phyloP scores from a whole-genome alignment of 2,888 invertebrate genomes.

The Ormia ochracea region DNA sequence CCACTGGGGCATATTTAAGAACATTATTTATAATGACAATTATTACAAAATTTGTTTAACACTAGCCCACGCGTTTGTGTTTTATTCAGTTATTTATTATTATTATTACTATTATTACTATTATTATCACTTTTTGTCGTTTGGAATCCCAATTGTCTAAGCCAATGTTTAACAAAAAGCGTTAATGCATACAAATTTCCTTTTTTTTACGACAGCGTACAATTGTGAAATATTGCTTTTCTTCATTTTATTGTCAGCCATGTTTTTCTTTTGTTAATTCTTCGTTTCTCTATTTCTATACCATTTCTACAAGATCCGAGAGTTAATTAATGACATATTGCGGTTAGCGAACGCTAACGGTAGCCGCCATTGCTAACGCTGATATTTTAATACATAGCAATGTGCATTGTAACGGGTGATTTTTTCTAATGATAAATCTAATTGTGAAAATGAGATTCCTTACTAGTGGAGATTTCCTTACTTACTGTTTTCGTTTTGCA shows the following conservation, averaged over 20 bases:
- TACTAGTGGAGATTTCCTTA: too few relatives aligned
- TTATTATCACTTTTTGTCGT: not conserved
- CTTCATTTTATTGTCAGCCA: not conserved
- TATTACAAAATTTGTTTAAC: not conserved
- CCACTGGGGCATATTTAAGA: not conserved
- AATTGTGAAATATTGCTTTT: not conserved
- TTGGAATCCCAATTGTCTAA: not conserved
- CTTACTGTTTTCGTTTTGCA: too few relatives aligned
- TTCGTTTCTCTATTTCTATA: not conserved
- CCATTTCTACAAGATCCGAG: slow-evolving; percentile 9
- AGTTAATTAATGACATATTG: slow-evolving; percentile 48
- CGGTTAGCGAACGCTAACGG: slow-evolving; percentile 23
- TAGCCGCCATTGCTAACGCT: slow-evolving; percentile 8
- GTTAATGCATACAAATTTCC: not conserved
- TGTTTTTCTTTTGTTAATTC: not conserved
- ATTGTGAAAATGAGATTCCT: too few relatives aligned
- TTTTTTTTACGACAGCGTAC: not conserved
- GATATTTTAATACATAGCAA: too few relatives aligned
- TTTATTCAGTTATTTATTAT: too few relatives aligned
- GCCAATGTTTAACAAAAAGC: not conserved
- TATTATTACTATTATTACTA: not conserved
- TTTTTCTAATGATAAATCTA: too few relatives aligned
- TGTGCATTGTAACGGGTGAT: too few relatives aligned
- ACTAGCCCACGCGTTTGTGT: not conserved
- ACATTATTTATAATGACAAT: not conserved